These are phyloP conservation scores for Helostoma temminkii DNA, from an alignment of 2,797 vertebrate species.

Conservation along the genomic window DNA sequence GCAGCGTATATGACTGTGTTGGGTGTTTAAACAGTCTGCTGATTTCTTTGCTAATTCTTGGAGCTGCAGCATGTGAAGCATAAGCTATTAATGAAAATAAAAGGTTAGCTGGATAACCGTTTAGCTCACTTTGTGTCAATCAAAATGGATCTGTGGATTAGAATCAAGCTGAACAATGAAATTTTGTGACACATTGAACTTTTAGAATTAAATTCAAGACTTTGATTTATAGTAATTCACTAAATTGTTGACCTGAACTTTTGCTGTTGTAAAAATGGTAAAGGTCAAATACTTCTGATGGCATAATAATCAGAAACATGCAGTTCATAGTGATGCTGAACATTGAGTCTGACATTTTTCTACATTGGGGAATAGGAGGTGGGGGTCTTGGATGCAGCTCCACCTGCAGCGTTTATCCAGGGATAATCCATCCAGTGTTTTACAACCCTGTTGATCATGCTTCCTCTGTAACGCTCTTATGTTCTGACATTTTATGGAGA, in stretches of 20 bases:
- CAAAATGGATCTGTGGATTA: conserved; percentile 28
- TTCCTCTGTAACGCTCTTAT: conserved; percentile 61
- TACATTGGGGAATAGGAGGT: conserved; percentile 35
- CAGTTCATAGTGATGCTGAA: conserved; percentile 41
- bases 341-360: conserved; percentile 48
- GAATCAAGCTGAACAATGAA: conserved; percentile 21
- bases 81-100: conserved; percentile 71
- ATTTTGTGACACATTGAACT: conserved; percentile 28
- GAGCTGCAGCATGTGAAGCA: conserved; percentile 78
- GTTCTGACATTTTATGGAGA: conserved; percentile 73
- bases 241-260: conserved; percentile 29
- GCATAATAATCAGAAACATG: conserved; percentile 49
- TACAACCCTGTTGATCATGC: conserved; percentile 61
- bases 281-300: conserved; percentile 35
- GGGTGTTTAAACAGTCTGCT: conserved; percentile 68
- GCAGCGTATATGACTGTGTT: conserved; percentile 19
- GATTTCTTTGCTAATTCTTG: conserved; percentile 80
- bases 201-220: conserved; percentile 23
- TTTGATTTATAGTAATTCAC: conserved; percentile 31
- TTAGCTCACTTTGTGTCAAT: conserved; percentile 54
- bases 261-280: conserved; percentile 19
- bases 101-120: conserved; percentile 46
- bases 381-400: conserved; percentile 50
- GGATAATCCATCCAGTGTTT: conserved; percentile 61
- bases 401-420: conserved; percentile 64